Conservation (phyloP, 2,888 invertebrate genomes). For the Pemphredon lugubris region DNA sequence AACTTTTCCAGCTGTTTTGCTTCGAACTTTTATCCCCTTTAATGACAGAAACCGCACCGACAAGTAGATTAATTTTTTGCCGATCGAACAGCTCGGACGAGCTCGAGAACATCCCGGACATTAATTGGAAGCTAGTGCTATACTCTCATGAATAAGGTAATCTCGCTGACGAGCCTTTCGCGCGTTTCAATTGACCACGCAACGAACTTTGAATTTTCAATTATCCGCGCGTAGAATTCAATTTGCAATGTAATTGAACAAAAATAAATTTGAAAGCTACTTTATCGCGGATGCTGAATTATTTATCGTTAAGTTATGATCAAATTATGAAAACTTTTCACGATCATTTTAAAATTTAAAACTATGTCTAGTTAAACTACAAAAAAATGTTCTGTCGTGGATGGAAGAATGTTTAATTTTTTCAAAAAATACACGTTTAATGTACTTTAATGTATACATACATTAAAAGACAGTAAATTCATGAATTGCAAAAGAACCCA, state of each 20-base stretch:
- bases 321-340: too few species aligned
- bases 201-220: neutral
- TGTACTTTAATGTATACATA: too few species aligned
- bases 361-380: too few species aligned
- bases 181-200: constrained; percentile 14
- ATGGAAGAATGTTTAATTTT: too few species aligned
- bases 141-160: constrained; percentile 2
- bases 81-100: constrained; percentile 12
- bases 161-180: constrained; percentile 17
- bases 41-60: constrained; percentile 28
- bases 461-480: too few species aligned
- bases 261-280: too few species aligned
- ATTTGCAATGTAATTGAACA: neutral
- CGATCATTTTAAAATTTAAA: too few species aligned
- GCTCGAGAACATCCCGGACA: constrained; percentile 43
- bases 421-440: too few species aligned
- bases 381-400: too few species aligned
- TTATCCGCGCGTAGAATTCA: constrained; percentile 7
- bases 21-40: neutral
- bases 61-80: constrained; percentile 22
- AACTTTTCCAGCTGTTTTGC: constrained; percentile 19
- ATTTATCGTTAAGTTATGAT: too few species aligned
- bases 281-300: too few species aligned
- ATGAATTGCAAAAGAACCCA: too few species aligned
- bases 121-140: constrained; percentile 40